These are phyloP conservation scores for Pollachius pollachius DNA, from an alignment of 2,113 vertebrate species.

Conservation along the genomic window DNA sequence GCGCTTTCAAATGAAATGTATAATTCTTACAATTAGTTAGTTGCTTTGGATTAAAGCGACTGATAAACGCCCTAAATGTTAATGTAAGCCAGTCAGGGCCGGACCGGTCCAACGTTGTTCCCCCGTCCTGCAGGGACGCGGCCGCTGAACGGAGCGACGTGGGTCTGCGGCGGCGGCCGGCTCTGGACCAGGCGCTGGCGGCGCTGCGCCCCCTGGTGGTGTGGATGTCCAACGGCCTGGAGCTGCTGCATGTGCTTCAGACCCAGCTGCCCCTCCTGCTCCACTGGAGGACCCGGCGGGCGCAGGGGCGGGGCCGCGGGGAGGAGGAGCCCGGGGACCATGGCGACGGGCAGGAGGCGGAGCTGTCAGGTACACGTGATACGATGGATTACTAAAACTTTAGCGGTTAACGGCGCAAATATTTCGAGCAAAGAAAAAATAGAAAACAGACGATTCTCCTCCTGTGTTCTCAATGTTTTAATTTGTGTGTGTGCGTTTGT, in stretches of 20 bases:
- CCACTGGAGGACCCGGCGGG: constrained; percentile 55
- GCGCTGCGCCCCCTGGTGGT: constrained; percentile 71
- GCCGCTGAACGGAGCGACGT: constrained; percentile 9
- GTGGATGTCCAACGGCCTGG: constrained; percentile 79
- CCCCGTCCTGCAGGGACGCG: constrained; percentile 2
- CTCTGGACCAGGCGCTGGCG: constrained; percentile 42
- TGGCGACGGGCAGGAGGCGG: constrained; percentile 39
- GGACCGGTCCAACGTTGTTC: neutral
- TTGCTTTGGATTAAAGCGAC: no score
- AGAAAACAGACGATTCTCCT: neutral
- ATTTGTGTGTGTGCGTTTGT: neutral
- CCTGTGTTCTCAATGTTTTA: neutral
- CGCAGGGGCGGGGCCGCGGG: constrained; percentile 37
- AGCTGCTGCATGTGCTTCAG: constrained; percentile 77
- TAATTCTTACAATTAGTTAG: no score
- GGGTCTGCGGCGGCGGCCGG: constrained; percentile 26
- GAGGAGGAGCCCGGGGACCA: constrained; percentile 39
- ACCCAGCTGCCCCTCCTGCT: constrained; percentile 70
- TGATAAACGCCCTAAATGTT: no score
- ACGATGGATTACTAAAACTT: constrained; percentile 5
- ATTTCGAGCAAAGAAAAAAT: neutral
- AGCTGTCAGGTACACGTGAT: constrained; percentile 48
- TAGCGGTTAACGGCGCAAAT: neutral
- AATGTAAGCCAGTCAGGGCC: no score
- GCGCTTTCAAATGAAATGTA: no score